These are phyloP conservation scores for Oxycera nigricornis DNA, from an alignment of 2,888 invertebrate species.

Conservation along the genomic window DNA sequence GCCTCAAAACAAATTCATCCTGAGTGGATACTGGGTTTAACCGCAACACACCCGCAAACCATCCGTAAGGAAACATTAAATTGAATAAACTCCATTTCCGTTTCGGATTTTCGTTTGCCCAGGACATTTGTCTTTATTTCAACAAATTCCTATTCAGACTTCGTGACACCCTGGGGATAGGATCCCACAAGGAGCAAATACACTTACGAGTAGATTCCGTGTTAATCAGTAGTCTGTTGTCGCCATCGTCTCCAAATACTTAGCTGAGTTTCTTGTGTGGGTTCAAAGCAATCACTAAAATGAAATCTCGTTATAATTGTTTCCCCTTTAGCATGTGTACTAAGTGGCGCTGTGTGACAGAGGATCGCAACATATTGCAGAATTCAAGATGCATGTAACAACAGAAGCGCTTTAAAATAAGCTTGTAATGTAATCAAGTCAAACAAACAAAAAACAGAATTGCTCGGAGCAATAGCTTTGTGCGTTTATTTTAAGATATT, in stretches of 20 bases:
- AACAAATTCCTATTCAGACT: constrained; percentile 20
- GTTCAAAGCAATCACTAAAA: constrained; percentile 27
- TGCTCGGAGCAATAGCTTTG: too few species aligned
- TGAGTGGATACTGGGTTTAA: background rate
- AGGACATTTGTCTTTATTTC: constrained; percentile 35
- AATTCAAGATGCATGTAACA: too few species aligned
- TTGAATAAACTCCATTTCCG: constrained; percentile 33
- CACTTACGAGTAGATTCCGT: constrained; percentile 33
- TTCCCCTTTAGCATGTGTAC: background rate
- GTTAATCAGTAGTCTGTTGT: constrained; percentile 34
- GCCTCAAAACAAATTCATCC: constrained; percentile 8
- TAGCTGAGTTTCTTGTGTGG: constrained; percentile 18
- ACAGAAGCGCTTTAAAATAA: too few species aligned
- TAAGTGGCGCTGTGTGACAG: background rate
- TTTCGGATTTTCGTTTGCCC: background rate
- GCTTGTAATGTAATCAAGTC: too few species aligned
- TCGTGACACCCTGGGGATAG: background rate
- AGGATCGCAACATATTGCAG: background rate
- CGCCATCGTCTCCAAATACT: background rate
- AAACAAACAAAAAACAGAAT: too few species aligned
- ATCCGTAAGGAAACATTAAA: constrained; percentile 35
- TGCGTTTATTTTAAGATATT: too few species aligned
- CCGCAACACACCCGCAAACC: constrained; percentile 29
- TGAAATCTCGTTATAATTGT: constrained; percentile 32
- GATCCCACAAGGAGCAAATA: constrained; percentile 9